Percentiles rank a stretch among this genome's conserved stretches.
These are phyloP conservation scores for Acleris laterana DNA, from an alignment of 2,888 invertebrate genomes.

Conservation along the genomic window DNA sequence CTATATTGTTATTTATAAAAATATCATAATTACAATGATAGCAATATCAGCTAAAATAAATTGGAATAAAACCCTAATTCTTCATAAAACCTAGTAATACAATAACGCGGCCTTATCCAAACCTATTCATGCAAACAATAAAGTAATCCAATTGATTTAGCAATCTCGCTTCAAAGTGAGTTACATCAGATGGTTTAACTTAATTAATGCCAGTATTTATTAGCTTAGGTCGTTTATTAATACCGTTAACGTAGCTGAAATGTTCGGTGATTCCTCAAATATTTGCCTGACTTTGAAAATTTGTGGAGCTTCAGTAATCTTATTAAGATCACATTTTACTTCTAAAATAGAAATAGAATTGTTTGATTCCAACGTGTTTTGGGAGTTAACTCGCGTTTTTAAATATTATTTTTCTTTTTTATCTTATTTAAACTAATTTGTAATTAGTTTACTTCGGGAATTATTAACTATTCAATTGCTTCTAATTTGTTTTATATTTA, in stretches of 20 bases:
- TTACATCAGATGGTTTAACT: conserved; percentile 15
- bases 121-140: conserved; percentile 2
- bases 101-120: not conserved
- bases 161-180: conserved; percentile 19
- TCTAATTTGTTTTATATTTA: too few species aligned
- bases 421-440: too few species aligned
- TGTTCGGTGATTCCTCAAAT: not conserved
- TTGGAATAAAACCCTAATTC: too few species aligned
- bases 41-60: too few species aligned
- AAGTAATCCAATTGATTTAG: conserved; percentile 12
- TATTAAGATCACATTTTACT: not conserved
- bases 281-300: not conserved
- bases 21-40: too few species aligned
- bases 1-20: too few species aligned
- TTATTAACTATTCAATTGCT: too few species aligned
- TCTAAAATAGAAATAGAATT: not conserved
- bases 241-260: conserved; percentile 3
- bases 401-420: too few species aligned
- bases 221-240: conserved; percentile 15
- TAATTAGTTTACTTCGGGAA: too few species aligned
- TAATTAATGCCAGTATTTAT: conserved; percentile 25
- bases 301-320: not conserved
- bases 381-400: too few species aligned
- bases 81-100: not conserved
- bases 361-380: too few species aligned